phyloP scores from a whole-genome alignment of 2,888 invertebrate species.

The Pinctada fucata region DNA sequence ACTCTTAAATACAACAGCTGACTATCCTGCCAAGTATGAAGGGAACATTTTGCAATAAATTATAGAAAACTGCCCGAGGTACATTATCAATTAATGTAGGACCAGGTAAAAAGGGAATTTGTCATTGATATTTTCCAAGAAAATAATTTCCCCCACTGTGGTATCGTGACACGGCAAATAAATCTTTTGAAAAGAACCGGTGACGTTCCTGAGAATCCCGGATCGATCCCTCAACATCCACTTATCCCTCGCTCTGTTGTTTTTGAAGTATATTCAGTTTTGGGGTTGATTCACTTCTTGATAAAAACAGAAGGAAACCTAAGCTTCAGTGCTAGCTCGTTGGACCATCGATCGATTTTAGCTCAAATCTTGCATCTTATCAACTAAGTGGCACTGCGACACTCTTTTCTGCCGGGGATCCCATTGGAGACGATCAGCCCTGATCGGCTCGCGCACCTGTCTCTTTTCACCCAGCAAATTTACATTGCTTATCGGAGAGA shows the following conservation, averaged over 20 bases:
- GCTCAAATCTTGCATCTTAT: conserved; percentile 2
- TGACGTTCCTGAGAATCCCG: not conserved
- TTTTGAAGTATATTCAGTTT: conserved; percentile 1
- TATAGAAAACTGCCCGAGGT: too few relatives aligned
- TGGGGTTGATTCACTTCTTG: conserved; percentile 1
- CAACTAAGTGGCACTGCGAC: conserved; percentile 1
- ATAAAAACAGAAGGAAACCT: not conserved
- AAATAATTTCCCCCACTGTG: not conserved
- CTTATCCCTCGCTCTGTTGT: not conserved
- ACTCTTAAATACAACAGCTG: too few relatives aligned
- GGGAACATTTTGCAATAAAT: too few relatives aligned
- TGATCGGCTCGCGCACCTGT: not conserved
- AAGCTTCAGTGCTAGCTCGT: not conserved
- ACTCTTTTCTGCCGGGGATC: not conserved
- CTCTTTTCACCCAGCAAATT: too few relatives aligned
- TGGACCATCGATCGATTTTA: conserved; percentile 8
- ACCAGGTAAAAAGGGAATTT: too few relatives aligned
- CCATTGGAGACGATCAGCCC: not conserved
- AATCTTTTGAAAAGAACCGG: not conserved
- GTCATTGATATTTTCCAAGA: too few relatives aligned
- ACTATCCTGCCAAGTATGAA: too few relatives aligned
- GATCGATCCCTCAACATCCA: not conserved
- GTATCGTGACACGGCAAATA: not conserved
- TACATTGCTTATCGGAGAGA: too few relatives aligned
- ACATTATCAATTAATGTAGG: too few relatives aligned